Base-by-base conservation (phyloP, 2,888 invertebrate species). In the Drosophila mulleri region DNA sequence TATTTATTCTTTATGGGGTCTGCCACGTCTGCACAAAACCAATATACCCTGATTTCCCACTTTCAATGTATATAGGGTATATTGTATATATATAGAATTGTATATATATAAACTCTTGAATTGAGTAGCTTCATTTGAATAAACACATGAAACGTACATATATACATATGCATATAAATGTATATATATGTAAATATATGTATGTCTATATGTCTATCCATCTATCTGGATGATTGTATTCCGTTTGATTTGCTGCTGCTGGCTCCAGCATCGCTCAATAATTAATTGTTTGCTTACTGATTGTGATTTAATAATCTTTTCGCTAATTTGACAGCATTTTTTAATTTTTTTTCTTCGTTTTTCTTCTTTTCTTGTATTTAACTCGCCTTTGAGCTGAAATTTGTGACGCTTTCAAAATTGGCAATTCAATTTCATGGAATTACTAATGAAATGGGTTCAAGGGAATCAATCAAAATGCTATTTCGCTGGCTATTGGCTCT, bases 401-500 rank as follows among this genome's bases (percentile, higher is more conserved):
- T 23, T 47, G 45, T 16, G 45, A 16, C 47, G 47, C 47, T 26
- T 26, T 52, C 52, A 20, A 41, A 56, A 56, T 62, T 71, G 23
- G 12, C 53, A 67, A 62, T 45, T 60, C 16, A 57, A 63, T 72
- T 77, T 64, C 3, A 42, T 8, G 18, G 41, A 50, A 32, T 50
- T 4, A 14, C 29, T 47, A 29, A 56, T 65, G 59, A 53, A 61
- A 62, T 18, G 60, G 45, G 47, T 61, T 50, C 23, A 56, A 44
- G 16, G 12, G 48, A 85, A 79, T 79, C 86, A 85, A 88, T 85
- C 77, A 77, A 72, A 75, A 72, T 72, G 77, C 44, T 50, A 73
- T 73, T 85, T 9, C 14, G 37, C 37, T 75, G 57, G 52, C 44
- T 20, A 45, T 20, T 23, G 44, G 44, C 44, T 44, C 37, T 64